These are phyloP conservation scores for Anser brachyrhynchus DNA, from an alignment of 2,113 vertebrate genomes.

Conservation along the genomic window DNA sequence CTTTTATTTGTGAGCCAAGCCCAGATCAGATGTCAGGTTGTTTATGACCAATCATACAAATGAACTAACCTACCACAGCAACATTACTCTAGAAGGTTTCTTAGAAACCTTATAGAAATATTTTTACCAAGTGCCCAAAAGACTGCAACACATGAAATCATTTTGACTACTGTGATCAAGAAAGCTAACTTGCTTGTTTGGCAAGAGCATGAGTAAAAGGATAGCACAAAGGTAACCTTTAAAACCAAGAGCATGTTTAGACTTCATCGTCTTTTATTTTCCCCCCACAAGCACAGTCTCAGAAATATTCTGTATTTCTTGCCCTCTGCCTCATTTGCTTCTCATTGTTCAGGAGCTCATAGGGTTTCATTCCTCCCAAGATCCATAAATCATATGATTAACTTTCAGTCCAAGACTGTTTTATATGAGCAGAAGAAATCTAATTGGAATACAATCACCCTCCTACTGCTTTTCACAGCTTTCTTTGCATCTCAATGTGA, in stretches of 20 bases:
- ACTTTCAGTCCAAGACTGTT: conserved; percentile 65
- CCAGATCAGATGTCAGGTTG: conserved; percentile 15
- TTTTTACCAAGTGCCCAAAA: not conserved
- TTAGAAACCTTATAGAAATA: not conserved
- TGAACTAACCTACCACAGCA: not conserved
- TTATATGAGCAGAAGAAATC: conserved; percentile 65
- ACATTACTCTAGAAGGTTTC: not conserved
- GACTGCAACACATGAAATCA: not conserved
- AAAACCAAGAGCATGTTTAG: not conserved
- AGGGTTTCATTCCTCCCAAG: conserved; percentile 56
- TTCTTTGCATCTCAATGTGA: conserved; percentile 73
- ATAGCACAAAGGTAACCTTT: not conserved
- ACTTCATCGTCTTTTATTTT: conserved; percentile 16
- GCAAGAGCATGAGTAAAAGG: not conserved
- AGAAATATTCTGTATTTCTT: conserved; percentile 28
- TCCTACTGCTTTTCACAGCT: conserved; percentile 69
- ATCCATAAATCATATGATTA: conserved; percentile 76
- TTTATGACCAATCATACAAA: not conserved
- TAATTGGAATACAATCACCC: conserved; percentile 75
- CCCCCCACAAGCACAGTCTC: not conserved
- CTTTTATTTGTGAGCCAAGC: not conserved
- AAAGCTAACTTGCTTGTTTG: not conserved
- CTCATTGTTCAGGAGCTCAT: conserved; percentile 29
- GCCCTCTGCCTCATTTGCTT: conserved; percentile 16
- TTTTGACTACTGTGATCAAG: not conserved